These are phyloP conservation scores for Lates japonicus DNA, from an alignment of 2,797 vertebrate genomes.

Conservation along the genomic window DNA sequence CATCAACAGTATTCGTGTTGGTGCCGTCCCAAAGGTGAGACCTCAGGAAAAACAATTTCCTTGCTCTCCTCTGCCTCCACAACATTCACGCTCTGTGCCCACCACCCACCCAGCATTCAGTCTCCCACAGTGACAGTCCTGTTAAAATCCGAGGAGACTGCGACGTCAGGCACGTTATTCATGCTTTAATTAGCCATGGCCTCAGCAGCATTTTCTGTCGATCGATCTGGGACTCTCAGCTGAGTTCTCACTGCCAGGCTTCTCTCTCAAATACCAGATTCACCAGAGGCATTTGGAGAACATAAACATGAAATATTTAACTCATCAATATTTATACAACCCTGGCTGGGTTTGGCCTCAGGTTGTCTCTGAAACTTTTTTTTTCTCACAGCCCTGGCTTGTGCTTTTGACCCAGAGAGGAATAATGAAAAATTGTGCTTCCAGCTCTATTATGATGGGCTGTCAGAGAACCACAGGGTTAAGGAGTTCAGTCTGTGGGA, in stretches of 20 bases:
- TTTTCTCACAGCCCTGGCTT: neutral
- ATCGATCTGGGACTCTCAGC: conserved; percentile 28
- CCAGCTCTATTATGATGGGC: conserved; percentile 9
- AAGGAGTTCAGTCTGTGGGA: conserved; percentile 37
- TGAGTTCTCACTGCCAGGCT: conserved; percentile 22
- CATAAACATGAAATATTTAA: conserved; percentile 65
- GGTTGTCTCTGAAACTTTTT: conserved; percentile 35
- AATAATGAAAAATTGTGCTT: conserved; percentile 24
- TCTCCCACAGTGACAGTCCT: neutral
- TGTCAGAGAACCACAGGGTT: conserved; percentile 25
- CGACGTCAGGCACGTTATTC: conserved; percentile 18
- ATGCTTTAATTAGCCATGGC: conserved; percentile 45
- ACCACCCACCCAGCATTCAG: neutral
- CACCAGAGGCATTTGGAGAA: conserved; percentile 26
- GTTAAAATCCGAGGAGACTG: conserved; percentile 28
- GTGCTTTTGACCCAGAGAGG: conserved; percentile 44
- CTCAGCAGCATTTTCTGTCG: neutral
- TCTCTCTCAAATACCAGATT: conserved; percentile 35
- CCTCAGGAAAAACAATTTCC: conserved; percentile 52
- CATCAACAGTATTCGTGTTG: conserved; percentile 97
- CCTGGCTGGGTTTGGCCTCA: conserved; percentile 9
- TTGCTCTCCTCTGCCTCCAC: conserved; percentile 26
- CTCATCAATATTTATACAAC: conserved; percentile 60
- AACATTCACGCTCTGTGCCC: conserved; percentile 5
- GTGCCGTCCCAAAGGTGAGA: conserved; percentile 93